Evolutionary conservation across 2,888 invertebrate genomes (phyloP).

Genomic region (Nephrotoma flavescens): DNA sequence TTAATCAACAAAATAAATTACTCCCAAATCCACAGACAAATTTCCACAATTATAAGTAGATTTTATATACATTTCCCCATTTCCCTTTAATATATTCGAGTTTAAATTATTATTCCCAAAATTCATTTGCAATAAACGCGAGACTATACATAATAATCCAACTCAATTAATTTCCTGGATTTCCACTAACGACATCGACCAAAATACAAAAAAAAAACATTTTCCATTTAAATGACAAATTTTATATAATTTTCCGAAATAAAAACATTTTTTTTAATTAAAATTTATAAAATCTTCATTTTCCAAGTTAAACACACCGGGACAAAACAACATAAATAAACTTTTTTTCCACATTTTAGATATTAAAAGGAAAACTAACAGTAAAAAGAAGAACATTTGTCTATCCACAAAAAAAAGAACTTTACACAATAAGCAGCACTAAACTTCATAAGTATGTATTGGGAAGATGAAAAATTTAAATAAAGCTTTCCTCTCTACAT

Average conservation of each 20-base stretch:
- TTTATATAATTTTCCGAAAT: neutral
- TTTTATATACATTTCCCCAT: neutral
- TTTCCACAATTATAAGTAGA: neutral
- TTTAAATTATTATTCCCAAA: neutral
- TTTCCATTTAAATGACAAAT: neutral
- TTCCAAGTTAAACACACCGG: neutral
- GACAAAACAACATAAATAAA: neutral
- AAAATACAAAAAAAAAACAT: neutral
- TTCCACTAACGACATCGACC: neutral
- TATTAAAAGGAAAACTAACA: neutral
- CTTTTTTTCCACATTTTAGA: neutral
- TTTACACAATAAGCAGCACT: neutral
- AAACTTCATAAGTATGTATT: neutral
- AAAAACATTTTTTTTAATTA: neutral
- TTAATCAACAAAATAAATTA: neutral
- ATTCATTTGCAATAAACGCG: neutral
- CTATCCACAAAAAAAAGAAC: neutral
- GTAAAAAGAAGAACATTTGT: neutral
- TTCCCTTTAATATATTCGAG: neutral
- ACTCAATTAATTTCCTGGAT: neutral
- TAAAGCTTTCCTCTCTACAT: neutral
- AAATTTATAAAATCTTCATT: neutral
- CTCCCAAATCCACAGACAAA: neutral
- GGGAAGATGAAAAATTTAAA: neutral
- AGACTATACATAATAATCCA: neutral